Evolutionary conservation across 2,113 vertebrate species (phyloP).

Genomic region (Himantopus leucocephalus): DNA sequence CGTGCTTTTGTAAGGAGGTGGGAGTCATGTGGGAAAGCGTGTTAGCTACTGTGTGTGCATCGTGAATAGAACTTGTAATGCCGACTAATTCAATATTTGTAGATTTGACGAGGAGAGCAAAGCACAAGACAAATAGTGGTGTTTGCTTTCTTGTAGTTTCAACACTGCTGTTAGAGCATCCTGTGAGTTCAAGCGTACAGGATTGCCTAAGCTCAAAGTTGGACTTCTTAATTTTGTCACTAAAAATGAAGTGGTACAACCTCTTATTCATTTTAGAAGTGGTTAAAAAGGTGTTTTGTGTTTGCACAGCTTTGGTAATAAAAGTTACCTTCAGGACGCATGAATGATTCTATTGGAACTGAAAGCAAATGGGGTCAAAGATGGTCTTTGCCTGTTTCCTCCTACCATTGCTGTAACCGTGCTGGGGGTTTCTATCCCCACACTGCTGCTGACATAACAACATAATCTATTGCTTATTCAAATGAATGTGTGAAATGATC

Average conservation of each 20-base stretch:
- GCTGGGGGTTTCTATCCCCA: neutral
- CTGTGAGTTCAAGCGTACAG: neutral
- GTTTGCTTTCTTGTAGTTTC: neutral
- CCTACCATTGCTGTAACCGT: neutral
- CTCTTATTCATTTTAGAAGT: neutral
- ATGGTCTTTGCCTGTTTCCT: neutral
- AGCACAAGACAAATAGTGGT: neutral
- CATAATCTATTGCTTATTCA: neutral
- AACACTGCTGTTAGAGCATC: neutral
- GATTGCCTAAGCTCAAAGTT: neutral
- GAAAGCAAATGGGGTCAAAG: neutral
- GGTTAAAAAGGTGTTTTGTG: neutral
- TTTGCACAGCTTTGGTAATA: neutral
- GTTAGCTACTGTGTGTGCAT: neutral
- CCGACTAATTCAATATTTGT: neutral
- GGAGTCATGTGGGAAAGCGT: neutral
- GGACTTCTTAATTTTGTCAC: neutral
- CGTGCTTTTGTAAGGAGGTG: neutral
- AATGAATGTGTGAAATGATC: neutral
- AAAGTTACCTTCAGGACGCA: neutral
- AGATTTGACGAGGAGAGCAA: neutral
- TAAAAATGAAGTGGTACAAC: neutral
- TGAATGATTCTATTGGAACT: neutral
- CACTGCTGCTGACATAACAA: neutral
- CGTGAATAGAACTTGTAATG: neutral